A percentile compares a stretch with the other conserved stretches of the same genome.
Conservation (phyloP, 2,113 vertebrate species). For the Acrocephalus kingi region DNA sequence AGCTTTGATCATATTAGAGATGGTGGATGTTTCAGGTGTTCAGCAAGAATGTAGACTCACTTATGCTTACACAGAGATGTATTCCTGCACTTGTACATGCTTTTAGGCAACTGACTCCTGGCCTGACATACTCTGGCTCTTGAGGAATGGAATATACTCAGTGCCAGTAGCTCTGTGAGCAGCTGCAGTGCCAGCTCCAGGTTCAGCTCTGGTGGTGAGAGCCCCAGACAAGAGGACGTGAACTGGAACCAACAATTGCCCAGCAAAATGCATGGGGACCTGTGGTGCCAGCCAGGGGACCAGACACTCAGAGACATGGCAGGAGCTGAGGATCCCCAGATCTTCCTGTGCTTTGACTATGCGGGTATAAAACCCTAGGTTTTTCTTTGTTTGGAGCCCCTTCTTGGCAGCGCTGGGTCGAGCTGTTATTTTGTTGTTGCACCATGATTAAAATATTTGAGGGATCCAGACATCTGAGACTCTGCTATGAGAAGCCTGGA, state of each 20-base stretch:
- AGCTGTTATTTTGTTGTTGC: background rate
- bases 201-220: background rate
- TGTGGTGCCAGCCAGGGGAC: background rate
- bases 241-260: background rate
- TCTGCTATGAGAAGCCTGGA: background rate
- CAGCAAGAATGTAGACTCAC: background rate
- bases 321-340: background rate
- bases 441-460: background rate
- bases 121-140: background rate
- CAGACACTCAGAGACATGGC: accelerated
- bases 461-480: background rate
- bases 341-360: background rate
- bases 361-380: background rate
- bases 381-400: background rate
- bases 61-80: background rate
- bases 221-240: accelerated
- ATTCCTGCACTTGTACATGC: background rate
- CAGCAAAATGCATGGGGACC: accelerated
- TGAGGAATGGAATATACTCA: background rate
- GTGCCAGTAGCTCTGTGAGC: accelerated
- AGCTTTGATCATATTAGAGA: background rate
- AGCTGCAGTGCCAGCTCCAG: background rate
- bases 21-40: background rate
- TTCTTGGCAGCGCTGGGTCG: accelerated
- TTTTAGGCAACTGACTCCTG: background rate